phyloP scores from a whole-genome alignment of 53 echinoderm and acorn worm species.

The Mesocentrotus franciscanus region DNA sequence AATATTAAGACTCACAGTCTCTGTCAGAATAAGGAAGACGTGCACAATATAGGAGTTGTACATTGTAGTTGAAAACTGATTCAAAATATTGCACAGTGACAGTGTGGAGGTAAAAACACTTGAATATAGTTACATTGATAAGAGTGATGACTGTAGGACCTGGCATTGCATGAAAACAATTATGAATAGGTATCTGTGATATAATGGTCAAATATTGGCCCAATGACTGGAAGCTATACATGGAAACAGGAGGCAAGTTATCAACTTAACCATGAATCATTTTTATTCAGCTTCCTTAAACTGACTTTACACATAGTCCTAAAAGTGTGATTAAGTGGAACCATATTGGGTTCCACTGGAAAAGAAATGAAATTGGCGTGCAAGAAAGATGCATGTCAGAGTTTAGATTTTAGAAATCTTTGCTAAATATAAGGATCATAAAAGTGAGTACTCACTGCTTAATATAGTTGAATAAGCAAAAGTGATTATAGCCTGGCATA shows the following conservation, averaged over 20 bases:
- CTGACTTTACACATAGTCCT: background rate
- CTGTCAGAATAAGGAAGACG: no score
- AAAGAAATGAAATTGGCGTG: background rate
- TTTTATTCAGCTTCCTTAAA: background rate
- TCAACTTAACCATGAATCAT: slow-evolving; percentile 16
- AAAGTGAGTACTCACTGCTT: background rate
- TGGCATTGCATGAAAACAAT: background rate
- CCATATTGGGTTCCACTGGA: background rate
- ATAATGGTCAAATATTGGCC: background rate
- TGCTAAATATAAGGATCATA: background rate
- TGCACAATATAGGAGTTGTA: no score
- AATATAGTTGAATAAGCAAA: background rate
- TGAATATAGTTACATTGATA: background rate
- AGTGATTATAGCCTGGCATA: background rate
- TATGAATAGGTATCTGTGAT: background rate
- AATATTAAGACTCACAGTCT: no score
- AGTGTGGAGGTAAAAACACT: background rate
- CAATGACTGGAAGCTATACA: background rate
- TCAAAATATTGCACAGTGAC: background rate
- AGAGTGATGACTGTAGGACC: background rate
- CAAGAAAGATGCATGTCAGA: background rate
- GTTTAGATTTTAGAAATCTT: background rate
- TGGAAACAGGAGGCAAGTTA: slow-evolving; percentile 18
- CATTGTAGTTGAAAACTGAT: background rate
- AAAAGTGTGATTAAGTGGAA: background rate